These are phyloP conservation scores for Dallia pectoralis DNA, from an alignment of 2,797 vertebrate species.

Conservation along the genomic window DNA sequence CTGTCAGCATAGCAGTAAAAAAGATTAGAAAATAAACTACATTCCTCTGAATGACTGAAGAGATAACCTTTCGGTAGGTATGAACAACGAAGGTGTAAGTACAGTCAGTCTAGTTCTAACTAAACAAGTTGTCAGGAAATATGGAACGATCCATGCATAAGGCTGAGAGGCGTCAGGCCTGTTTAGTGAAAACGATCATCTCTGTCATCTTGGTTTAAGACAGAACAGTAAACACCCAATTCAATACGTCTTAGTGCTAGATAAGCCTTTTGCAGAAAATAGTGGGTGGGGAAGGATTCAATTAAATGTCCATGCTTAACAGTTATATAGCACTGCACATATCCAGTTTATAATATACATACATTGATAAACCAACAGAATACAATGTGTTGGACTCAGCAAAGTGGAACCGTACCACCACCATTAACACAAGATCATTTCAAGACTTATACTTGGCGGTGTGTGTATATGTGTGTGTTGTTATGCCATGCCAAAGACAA, in stretches of 20 bases:
- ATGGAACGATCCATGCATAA: conserved; percentile 34
- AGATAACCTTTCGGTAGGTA: not conserved
- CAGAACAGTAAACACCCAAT: not conserved
- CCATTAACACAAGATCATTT: conserved; percentile 43
- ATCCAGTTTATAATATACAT: conserved; percentile 74
- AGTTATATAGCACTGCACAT: conserved; percentile 74
- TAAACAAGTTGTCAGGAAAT: conserved; percentile 16
- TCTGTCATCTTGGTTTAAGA: conserved; percentile 5
- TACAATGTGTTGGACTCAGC: conserved; percentile 55
- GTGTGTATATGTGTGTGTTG: conserved; percentile 30
- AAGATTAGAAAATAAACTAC: conserved; percentile 7
- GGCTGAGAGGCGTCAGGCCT: conserved; percentile 32
- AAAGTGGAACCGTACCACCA: conserved; percentile 36
- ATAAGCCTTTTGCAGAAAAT: conserved; percentile 53
- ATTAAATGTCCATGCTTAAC: conserved; percentile 72
- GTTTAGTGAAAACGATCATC: not conserved
- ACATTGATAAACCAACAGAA: conserved; percentile 56
- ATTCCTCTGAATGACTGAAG: not conserved
- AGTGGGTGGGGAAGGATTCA: conserved; percentile 40
- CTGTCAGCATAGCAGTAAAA: not conserved
- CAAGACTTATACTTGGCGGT: conserved; percentile 37
- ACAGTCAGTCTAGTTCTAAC: conserved; percentile 15
- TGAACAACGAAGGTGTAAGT: not conserved
- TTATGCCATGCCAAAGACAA: not conserved
- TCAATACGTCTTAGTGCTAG: conserved; percentile 40